Evolutionary conservation across 2,797 vertebrate species (phyloP), one percentile per base, ranked within the genome.

Genomic region (Podarcis lilfordi): DNA sequence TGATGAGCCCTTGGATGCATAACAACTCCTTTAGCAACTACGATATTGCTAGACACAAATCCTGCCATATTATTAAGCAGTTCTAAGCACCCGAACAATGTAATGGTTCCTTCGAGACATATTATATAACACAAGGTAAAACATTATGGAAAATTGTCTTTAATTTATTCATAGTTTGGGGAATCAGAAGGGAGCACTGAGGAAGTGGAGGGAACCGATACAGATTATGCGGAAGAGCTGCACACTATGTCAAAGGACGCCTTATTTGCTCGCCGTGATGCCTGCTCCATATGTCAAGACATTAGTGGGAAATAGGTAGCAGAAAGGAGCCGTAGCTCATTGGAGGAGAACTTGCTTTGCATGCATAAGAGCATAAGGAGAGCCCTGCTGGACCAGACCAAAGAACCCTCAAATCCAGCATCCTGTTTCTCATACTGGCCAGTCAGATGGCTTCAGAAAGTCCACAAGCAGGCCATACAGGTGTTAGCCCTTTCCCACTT

Each of bases 41-140:
- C 61, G 82, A 19, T 84, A 84, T 82, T 87, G 9, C 23, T 64
- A 93, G 82, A 85, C 43, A 2, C 45, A 90, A 90, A 80, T 89
- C 89, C 82, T 40, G 17, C 82, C 88, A 88, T 13, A 89, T 50
- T 84, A 85, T 89, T 72, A 89, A 72, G 40, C 27, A 86, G 59
- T 85, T 94, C 84, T 85, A 35, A 91, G 23, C 11, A 87, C 27
- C 37, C 91, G 90, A 55, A 90, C 81, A 87, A 94, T 82, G 89
- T 86, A 90, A 89, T 85, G 10, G 8, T 2, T 93, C 37, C 91
- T 59, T 68, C 35, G 88, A 93, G 15, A 55, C 89, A 91, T 90
- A 91, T 91, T 94, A 85, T 59, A 92, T 86, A 94, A 89, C 81
- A 93, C 88, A 92, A 94, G 86, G 90, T 90, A 88, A 93, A 84